phyloP scores from a whole-genome alignment of 2,888 invertebrate species.

The Ophioninae sp. region DNA sequence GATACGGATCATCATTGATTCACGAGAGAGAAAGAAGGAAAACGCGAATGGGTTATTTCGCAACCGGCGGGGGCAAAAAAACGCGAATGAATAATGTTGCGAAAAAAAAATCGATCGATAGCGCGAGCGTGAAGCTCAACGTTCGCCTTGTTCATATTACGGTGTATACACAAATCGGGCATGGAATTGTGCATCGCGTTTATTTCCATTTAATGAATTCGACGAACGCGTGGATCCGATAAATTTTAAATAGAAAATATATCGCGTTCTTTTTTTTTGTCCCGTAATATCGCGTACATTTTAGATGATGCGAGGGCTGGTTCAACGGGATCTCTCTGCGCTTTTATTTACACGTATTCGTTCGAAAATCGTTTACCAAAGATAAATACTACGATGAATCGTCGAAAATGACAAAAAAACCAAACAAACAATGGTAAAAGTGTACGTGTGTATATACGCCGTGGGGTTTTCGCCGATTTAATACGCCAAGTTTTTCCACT shows the following conservation, averaged over 20 bases:
- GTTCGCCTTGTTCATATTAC: background rate
- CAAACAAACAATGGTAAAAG: background rate
- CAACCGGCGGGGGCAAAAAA: background rate
- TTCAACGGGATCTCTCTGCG: constrained; percentile 32
- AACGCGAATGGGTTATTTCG: background rate
- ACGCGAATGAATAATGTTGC: background rate
- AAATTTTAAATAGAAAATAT: background rate
- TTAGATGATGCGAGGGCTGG: constrained; percentile 15
- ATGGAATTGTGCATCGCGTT: background rate
- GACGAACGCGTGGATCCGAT: background rate
- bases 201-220: background rate
- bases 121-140: background rate
- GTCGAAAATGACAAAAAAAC: constrained; percentile 1
- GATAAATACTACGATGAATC: constrained; percentile 50
- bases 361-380: constrained; percentile 56
- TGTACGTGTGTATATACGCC: background rate
- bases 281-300: background rate
- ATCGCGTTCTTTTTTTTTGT: background rate
- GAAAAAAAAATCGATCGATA: constrained; percentile 16
- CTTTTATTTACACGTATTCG: constrained; percentile 49
- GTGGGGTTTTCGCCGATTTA: background rate
- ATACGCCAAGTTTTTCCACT: background rate
- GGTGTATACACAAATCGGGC: background rate
- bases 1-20: constrained; percentile 36
- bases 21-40: constrained; percentile 21